These are phyloP conservation scores for Drosophila hamatofila DNA, from an alignment of 2,888 invertebrate species.

Conservation along the genomic window DNA sequence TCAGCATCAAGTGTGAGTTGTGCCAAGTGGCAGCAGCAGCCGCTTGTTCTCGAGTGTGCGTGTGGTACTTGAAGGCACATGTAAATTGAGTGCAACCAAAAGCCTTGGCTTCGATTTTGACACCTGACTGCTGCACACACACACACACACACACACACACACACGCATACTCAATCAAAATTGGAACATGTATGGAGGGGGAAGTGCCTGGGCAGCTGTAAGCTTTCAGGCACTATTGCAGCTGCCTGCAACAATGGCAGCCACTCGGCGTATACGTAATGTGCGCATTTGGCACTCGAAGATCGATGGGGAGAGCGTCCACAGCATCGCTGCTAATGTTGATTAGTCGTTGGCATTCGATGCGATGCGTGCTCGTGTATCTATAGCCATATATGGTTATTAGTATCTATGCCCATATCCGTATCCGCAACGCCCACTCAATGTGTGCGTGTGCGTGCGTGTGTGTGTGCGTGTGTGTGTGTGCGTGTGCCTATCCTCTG, in stretches of 20 bases:
- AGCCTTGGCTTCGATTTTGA: constrained; percentile 60
- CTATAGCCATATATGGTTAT: neutral
- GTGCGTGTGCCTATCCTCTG: constrained; percentile 10
- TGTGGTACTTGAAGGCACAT: constrained; percentile 41
- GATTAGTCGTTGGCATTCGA: constrained; percentile 10
- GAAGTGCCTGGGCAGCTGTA: constrained; percentile 27
- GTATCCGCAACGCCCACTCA: constrained; percentile 5
- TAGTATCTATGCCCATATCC: constrained; percentile 6
- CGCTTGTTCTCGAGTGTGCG: constrained; percentile 31
- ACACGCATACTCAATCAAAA: constrained; percentile 16
- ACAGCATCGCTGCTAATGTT: constrained; percentile 12
- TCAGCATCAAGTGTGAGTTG: constrained; percentile 32
- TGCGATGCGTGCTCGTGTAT: neutral
- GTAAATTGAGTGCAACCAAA: constrained; percentile 48
- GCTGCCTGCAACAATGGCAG: constrained; percentile 23
- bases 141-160: constrained; percentile 12
- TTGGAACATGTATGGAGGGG: too few species aligned
- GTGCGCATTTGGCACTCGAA: constrained; percentile 35
- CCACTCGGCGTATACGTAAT: constrained; percentile 50
- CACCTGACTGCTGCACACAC: constrained; percentile 43
- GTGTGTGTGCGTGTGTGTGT: neutral
- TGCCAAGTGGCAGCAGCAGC: constrained; percentile 26
- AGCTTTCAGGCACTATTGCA: constrained; percentile 32
- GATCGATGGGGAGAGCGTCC: constrained; percentile 8
- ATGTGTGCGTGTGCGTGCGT: neutral